Percentiles rank a stretch among this genome's conserved stretches.
phyloP scores from a whole-genome alignment of 2,113 vertebrate genomes.

The Zonotrichia leucophrys region DNA sequence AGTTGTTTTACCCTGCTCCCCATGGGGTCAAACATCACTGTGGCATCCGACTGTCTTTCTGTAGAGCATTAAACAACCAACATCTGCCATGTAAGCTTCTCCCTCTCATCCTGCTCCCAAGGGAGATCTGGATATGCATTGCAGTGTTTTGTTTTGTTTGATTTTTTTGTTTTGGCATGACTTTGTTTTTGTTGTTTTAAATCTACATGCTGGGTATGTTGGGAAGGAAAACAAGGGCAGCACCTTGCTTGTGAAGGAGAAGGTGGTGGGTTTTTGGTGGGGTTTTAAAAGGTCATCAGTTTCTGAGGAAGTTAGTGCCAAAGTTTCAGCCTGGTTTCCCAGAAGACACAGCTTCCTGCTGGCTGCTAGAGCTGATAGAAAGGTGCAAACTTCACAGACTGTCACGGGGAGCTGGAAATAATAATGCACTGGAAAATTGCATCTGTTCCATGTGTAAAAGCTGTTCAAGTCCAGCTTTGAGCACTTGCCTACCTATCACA shows the following conservation, averaged over 20 bases:
- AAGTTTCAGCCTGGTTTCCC: neutral
- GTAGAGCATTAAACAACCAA: neutral
- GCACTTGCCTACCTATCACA: neutral
- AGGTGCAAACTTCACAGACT: neutral
- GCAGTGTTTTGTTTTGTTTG: constrained; percentile 18
- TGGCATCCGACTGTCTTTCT: neutral
- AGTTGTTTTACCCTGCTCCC: neutral
- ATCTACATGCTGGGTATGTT: neutral
- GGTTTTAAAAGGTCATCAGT: neutral
- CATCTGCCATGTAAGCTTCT: neutral
- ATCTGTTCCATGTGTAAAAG: neutral
- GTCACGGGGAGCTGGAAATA: neutral
- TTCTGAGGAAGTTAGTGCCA: neutral
- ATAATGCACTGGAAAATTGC: neutral
- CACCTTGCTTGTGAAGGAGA: neutral
- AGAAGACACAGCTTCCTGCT: neutral
- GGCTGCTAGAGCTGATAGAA: neutral
- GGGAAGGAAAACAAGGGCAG: neutral
- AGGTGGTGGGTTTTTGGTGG: neutral
- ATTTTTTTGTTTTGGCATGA: constrained; percentile 21
- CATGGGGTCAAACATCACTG: neutral
- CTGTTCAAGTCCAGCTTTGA: neutral
- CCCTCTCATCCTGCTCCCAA: neutral
- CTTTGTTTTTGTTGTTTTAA: constrained; percentile 25
- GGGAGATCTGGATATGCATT: neutral